phyloP scores from a whole-genome alignment of 2,113 vertebrate genomes.

The Muntiacus reevesi region DNA sequence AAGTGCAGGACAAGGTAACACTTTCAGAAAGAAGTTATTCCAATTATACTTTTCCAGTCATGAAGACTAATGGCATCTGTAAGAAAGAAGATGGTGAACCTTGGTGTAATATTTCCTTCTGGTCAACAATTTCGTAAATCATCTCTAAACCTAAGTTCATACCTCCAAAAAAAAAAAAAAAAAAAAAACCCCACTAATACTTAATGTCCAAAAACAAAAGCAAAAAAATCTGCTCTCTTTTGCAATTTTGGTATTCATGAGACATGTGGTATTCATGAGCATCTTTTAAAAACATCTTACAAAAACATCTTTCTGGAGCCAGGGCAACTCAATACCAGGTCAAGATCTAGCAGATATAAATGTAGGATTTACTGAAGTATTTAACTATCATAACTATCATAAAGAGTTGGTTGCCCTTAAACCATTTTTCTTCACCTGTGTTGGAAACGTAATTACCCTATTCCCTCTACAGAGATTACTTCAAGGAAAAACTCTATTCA shows the following conservation, averaged over 20 bases:
- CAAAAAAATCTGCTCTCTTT: constrained; percentile 15
- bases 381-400: not conserved
- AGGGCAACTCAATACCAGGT: constrained; percentile 28
- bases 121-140: not conserved
- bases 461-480: not conserved
- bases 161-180: not conserved
- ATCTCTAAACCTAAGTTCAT: not conserved
- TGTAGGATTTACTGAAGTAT: not conserved
- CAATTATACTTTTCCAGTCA: not conserved
- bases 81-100: constrained; percentile 1
- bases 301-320: constrained; percentile 48
- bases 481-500: not conserved
- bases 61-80: not conserved
- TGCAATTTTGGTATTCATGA: not conserved
- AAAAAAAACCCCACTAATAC: not conserved
- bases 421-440: not conserved
- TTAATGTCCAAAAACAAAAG: constrained; percentile 33
- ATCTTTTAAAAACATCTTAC: constrained; percentile 51
- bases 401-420: constrained; percentile 12
- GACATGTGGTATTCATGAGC: constrained; percentile 29
- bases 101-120: not conserved
- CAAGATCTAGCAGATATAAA: constrained; percentile 35
- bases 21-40: not conserved
- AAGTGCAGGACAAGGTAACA: not conserved
- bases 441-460: not conserved